Conservation (phyloP, 2,797 vertebrate species). For the Botia kubotai region DNA sequence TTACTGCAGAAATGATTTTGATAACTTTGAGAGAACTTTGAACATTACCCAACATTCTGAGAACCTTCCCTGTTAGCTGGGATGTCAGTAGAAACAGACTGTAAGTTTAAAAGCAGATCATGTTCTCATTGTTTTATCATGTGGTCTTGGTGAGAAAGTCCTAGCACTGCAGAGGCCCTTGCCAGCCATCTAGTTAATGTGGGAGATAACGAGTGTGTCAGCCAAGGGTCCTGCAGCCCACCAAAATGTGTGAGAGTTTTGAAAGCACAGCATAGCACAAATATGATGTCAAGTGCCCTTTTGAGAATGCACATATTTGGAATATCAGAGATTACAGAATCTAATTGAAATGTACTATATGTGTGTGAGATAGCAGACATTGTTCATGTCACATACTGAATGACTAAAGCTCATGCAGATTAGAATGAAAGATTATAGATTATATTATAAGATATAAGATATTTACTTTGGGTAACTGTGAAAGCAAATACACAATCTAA, state of each 20-base stretch:
- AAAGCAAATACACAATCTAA: background rate
- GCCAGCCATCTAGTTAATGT: conserved; percentile 15
- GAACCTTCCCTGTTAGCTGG: no score
- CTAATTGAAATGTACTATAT: conserved; percentile 70
- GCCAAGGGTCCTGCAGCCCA: conserved; percentile 65
- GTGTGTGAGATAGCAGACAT: conserved; percentile 4
- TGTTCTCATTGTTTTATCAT: conserved; percentile 22
- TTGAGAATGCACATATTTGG: conserved; percentile 79
- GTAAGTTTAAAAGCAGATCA: conserved; percentile 37
- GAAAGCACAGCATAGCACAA: conserved; percentile 68
- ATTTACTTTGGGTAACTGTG: background rate
- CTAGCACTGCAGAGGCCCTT: conserved; percentile 30
- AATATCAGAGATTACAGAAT: conserved; percentile 77
- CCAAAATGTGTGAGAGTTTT: conserved; percentile 67
- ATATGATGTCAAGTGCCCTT: conserved; percentile 62
- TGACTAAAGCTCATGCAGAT: background rate
- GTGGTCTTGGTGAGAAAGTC: conserved; percentile 38
- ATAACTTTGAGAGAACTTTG: no score
- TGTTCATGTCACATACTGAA: conserved; percentile 26
- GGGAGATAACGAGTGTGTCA: conserved; percentile 72
- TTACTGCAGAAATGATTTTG: no score
- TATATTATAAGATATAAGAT: background rate
- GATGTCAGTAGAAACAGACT: conserved; percentile 9
- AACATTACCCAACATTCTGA: no score
- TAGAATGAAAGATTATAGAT: background rate